These are phyloP conservation scores for Spodoptera exigua DNA, from an alignment of 2,888 invertebrate genomes.

Conservation along the genomic window DNA sequence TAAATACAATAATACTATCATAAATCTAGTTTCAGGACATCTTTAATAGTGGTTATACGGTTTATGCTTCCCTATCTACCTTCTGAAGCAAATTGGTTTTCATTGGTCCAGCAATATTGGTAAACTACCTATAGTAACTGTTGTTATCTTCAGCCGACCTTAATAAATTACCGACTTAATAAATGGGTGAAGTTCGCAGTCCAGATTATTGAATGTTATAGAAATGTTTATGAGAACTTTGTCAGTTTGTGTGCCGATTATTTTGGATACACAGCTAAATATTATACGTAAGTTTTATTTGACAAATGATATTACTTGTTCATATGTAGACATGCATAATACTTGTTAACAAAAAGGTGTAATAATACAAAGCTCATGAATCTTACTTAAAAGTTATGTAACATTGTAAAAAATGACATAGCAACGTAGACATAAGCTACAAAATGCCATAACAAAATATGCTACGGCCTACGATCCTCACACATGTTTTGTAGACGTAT, in stretches of 20 bases:
- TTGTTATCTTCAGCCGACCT: conserved; percentile 34
- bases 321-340: too few relatives aligned
- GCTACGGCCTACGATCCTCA: conserved; percentile 38
- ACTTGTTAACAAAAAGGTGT: too few relatives aligned
- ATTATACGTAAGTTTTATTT: neutral
- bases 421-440: conserved; percentile 24
- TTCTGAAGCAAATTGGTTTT: conserved; percentile 5
- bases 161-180: conserved; percentile 48
- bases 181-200: conserved; percentile 39
- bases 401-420: conserved; percentile 17
- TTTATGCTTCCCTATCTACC: neutral
- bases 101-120: conserved; percentile 19
- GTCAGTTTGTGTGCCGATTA: conserved; percentile 5
- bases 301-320: neutral
- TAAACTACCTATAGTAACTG: conserved; percentile 35
- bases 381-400: neutral
- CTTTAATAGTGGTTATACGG: neutral
- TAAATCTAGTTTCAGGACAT: too few relatives aligned
- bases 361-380: neutral
- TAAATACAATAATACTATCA: too few relatives aligned
- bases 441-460: conserved; percentile 36
- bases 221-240: conserved; percentile 38
- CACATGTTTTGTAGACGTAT: conserved; percentile 10
- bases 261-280: conserved; percentile 1
- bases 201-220: conserved; percentile 48